Base-by-base conservation (phyloP, 2,888 invertebrate species). In the Microctonus hyperodae region DNA sequence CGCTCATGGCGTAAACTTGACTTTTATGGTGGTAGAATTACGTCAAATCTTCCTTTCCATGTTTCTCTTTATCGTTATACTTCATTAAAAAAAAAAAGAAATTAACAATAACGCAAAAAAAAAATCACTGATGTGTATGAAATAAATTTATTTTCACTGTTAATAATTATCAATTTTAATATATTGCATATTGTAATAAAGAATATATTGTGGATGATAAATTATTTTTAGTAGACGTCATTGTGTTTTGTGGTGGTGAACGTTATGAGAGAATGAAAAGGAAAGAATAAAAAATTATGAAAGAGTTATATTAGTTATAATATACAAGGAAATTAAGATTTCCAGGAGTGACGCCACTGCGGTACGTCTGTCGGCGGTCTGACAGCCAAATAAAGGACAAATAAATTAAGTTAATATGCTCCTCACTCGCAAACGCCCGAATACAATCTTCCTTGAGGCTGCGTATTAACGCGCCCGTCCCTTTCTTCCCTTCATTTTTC, bases 321-420 rank as follows among this genome's bases (percentile, higher is more conserved):
- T 61, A 62, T 44, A 66, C 68, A 53, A 64, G 65, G 65, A 70
- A 74, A 76, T 77, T 73, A 75, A 77, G 73, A 75, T 76, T 76
- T 74, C 60, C 72, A 75, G 73, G 72, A 77, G 75, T 74, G 75
- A 77, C 75, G 75, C 76, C 75, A 78, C 72, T 76, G 55, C 50
- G 69, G 60, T 76, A 74, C 71, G 78, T 78, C 72, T 73, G 73
- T 72, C 72, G 73, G 72, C 70, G 66, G 68, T 67, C 67, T 82
- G 83, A 83, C 82, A 80, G 79, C 78, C 81, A 80, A 81, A 83
- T 82, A 83, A 82, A 83, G 79, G 81, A 80, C 82, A 81, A 82
- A 82, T 81, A 82, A 83, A 83, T 83, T 83, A 81, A 82, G 78
- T 82, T 82, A 81, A 83, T 81, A 76, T 72, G 78, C 74, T 78